A percentile compares a stretch with the other conserved stretches of the same genome.
Conservation (phyloP, 2,113 vertebrate species). For the Heterocephalus glaber region DNA sequence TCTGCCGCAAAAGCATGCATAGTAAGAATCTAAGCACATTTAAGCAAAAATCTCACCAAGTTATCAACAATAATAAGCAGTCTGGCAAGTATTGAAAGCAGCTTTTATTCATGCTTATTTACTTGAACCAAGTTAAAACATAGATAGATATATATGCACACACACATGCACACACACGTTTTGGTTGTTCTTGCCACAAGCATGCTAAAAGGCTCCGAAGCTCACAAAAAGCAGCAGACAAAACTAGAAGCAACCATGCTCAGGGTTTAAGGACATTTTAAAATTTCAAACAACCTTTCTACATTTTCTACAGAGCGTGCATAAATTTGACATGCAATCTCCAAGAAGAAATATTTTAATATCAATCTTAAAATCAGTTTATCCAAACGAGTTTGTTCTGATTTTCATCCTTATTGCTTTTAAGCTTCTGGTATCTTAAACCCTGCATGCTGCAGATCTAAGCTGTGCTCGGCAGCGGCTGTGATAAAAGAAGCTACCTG, state of each 20-base stretch:
- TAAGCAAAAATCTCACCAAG: constrained; percentile 82
- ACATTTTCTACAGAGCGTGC: constrained; percentile 81
- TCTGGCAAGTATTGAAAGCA: constrained; percentile 84
- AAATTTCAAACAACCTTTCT: constrained; percentile 78
- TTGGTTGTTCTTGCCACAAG: constrained; percentile 75
- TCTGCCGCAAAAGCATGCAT: constrained; percentile 84
- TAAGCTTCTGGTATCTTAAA: constrained; percentile 85
- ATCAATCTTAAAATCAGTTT: constrained; percentile 77
- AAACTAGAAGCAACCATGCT: constrained; percentile 84
- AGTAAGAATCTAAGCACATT: constrained; percentile 83
- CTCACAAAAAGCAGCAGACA: constrained; percentile 82
- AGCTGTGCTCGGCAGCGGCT: constrained; percentile 89
- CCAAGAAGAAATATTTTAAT: constrained; percentile 81
- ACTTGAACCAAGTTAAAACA: constrained; percentile 77
- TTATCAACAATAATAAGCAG: constrained; percentile 82
- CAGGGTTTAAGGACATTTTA: constrained; percentile 83
- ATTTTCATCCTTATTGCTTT: constrained; percentile 78
- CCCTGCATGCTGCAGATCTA: constrained; percentile 90
- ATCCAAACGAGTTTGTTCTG: constrained; percentile 81
- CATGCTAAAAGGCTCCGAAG: constrained; percentile 81
- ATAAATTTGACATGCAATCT: constrained; percentile 87
- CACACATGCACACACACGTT: constrained; percentile 43
- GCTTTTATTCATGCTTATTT: constrained; percentile 87
- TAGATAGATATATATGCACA: neutral
- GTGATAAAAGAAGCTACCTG: constrained; percentile 95